Evolutionary conservation across 1,140 invertebrate genomes (phyloP).

Genomic region (Homalodisca vitripennis): DNA sequence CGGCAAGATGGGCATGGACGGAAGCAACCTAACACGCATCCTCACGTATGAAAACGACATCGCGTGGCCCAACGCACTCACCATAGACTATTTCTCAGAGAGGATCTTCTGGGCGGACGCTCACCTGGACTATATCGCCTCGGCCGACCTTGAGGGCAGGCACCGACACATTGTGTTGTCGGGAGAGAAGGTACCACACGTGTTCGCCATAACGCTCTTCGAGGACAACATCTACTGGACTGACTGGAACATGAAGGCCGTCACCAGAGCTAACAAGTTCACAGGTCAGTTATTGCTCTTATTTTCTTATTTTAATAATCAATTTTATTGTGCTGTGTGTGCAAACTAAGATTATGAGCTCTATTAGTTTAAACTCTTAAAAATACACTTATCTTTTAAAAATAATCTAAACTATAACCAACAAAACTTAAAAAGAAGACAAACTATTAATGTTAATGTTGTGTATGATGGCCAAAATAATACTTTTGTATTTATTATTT

Average conservation of each 20-base stretch:
- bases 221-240: slow-evolving; percentile 97
- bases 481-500: too few species aligned
- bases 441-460: too few species aligned
- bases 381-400: too few species aligned
- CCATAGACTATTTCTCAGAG: slow-evolving; percentile 96
- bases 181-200: slow-evolving; percentile 82
- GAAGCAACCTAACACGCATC: slow-evolving; percentile 84
- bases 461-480: too few species aligned
- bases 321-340: too few species aligned
- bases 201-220: slow-evolving; percentile 92
- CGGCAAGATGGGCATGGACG: slow-evolving; percentile 97
- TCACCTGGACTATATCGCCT: slow-evolving; percentile 97
- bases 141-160: slow-evolving; percentile 84
- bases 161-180: slow-evolving; percentile 80
- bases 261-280: slow-evolving; percentile 85
- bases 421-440: too few species aligned
- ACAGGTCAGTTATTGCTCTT: slow-evolving; percentile 69
- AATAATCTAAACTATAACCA: too few species aligned
- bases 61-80: slow-evolving; percentile 97
- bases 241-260: slow-evolving; percentile 95
- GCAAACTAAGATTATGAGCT: too few species aligned
- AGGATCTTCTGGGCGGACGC: slow-evolving; percentile 97
- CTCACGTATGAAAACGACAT: slow-evolving; percentile 92
- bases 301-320: too few species aligned
- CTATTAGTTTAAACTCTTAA: too few species aligned